Percentiles rank a stretch among this genome's conserved stretches.
phyloP scores from a whole-genome alignment of 2,888 invertebrate genomes.

The Microctonus brassicae region DNA sequence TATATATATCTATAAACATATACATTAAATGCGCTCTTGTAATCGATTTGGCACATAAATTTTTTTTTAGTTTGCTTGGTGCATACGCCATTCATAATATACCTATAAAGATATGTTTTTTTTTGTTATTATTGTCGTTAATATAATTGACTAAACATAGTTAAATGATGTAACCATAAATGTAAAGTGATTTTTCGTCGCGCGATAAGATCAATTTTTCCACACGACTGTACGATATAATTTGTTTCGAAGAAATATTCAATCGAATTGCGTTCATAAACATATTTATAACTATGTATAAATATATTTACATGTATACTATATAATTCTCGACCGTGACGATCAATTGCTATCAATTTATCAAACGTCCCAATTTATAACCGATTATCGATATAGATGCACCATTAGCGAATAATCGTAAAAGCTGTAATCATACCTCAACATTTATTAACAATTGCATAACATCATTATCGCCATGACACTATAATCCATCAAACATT shows the following conservation, averaged over 20 bases:
- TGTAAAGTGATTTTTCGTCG: conserved; percentile 7
- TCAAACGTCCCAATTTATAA: conserved; percentile 51
- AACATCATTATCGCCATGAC: not conserved
- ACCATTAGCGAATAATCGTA: conserved; percentile 25
- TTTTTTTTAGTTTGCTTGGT: too few relatives aligned
- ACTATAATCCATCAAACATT: not conserved
- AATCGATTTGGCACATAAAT: not conserved
- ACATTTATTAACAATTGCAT: not conserved
- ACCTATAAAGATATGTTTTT: not conserved
- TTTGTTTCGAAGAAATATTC: conserved; percentile 11
- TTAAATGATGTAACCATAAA: conserved; percentile 8
- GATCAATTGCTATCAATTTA: conserved; percentile 63
- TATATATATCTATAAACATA: not conserved
- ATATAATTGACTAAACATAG: not conserved
- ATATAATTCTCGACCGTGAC: conserved; percentile 10
- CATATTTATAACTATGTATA: not conserved
- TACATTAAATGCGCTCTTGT: not conserved
- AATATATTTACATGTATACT: not conserved
- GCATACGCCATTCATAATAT: not conserved
- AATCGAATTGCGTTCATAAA: not conserved
- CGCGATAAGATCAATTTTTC: conserved; percentile 13
- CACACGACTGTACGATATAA: conserved; percentile 18
- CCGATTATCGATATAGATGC: conserved; percentile 53
- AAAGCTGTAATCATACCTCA: conserved; percentile 20
- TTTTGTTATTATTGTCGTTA: not conserved